A percentile compares a stretch with the other conserved stretches of the same genome.
These are phyloP conservation scores for Nothoprocta pentlandii DNA, from an alignment of 2,113 vertebrate species.

Conservation along the genomic window DNA sequence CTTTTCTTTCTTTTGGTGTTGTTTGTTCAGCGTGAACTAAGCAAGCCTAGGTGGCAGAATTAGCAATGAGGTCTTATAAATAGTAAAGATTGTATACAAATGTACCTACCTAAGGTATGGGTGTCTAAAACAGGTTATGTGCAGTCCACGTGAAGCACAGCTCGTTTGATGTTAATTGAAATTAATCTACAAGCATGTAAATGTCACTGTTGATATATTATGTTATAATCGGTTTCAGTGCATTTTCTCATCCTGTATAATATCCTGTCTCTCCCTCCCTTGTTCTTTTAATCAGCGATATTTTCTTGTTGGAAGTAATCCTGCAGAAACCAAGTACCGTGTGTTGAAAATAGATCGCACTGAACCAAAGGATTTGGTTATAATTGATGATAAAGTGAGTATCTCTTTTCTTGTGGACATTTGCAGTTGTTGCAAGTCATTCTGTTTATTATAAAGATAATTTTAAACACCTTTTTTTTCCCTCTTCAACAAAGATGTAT, in stretches of 20 bases:
- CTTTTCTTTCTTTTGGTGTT: not conserved
- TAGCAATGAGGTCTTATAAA: not conserved
- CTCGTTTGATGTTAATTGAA: not conserved
- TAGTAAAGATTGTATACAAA: not conserved
- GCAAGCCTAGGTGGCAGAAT: not conserved
- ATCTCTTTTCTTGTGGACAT: not conserved
- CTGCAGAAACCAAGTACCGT: constrained; percentile 93
- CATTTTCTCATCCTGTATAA: constrained; percentile 1
- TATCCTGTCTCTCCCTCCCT: not conserved
- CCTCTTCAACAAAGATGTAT: not conserved
- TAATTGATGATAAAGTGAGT: constrained; percentile 95
- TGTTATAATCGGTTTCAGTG: not conserved
- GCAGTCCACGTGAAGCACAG: not conserved
- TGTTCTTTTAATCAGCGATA: constrained; percentile 82
- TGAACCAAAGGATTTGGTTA: constrained; percentile 92
- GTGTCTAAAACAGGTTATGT: not conserved
- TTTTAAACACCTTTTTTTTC: not conserved
- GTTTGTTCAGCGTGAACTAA: not conserved
- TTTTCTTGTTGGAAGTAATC: constrained; percentile 95
- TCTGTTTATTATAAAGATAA: not conserved
- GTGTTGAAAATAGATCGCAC: constrained; percentile 98
- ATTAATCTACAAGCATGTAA: constrained; percentile 9
- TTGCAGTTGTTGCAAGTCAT: not conserved
- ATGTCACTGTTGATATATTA: not conserved
- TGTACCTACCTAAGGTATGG: not conserved